Evolutionary conservation across 2,113 vertebrate genomes (phyloP).

Genomic region (Lucifuga dentata): DNA sequence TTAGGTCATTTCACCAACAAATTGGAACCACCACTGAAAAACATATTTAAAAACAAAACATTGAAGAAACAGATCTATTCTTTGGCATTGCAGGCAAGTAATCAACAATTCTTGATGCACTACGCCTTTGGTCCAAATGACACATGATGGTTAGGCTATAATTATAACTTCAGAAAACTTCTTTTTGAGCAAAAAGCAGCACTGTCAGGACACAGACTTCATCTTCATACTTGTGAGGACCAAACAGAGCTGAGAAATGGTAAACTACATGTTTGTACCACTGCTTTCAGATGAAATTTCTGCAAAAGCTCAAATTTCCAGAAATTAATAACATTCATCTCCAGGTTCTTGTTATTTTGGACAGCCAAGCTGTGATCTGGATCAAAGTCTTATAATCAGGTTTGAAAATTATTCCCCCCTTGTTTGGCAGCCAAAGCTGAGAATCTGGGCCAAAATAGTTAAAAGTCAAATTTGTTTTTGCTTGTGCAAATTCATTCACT

Average conservation of each 20-base stretch:
- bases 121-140: background rate
- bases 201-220: no score
- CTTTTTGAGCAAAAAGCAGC: no score
- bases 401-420: conserved; percentile 23
- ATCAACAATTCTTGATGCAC: background rate
- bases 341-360: conserved; percentile 5
- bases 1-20: conserved; percentile 30
- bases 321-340: conserved; percentile 21
- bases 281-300: conserved; percentile 17
- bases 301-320: conserved; percentile 18
- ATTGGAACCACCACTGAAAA: conserved; percentile 15
- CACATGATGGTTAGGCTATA: background rate
- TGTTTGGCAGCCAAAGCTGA: conserved; percentile 15
- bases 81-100: conserved; percentile 13
- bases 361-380: conserved; percentile 11
- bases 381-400: conserved; percentile 43
- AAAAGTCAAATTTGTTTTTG: conserved; percentile 54
- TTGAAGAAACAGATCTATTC: background rate
- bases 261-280: background rate
- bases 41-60: conserved; percentile 14
- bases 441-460: conserved; percentile 40
- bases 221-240: no score
- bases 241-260: background rate
- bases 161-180: background rate
- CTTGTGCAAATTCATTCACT: conserved; percentile 47